These are phyloP conservation scores for Limnephilus auricula DNA, from an alignment of 2,888 invertebrate genomes.

Conservation along the genomic window DNA sequence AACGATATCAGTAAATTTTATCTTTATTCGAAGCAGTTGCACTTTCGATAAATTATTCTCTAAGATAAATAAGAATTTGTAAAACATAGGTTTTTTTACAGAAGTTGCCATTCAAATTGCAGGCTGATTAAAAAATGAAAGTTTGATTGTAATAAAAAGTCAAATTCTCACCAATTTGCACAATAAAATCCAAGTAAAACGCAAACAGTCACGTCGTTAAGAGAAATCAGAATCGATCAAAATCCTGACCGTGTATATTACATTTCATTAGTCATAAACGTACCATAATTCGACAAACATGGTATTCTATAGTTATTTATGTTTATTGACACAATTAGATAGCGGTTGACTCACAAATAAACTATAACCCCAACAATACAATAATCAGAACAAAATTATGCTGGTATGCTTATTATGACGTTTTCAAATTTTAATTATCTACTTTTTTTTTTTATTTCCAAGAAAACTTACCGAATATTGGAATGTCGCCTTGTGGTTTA, in stretches of 20 bases:
- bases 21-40: no score
- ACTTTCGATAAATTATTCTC: no score
- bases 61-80: no score
- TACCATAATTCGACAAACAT: neutral
- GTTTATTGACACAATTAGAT: slow-evolving; percentile 46
- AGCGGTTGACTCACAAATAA: slow-evolving; percentile 34
- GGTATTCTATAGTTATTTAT: neutral
- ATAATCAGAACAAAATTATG: neutral
- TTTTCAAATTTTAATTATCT: neutral
- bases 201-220: neutral
- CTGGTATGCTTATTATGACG: neutral
- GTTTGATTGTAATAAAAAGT: neutral
- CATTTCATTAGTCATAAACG: slow-evolving; percentile 13
- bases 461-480: neutral
- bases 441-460: neutral
- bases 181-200: neutral
- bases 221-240: neutral
- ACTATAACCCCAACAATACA: slow-evolving; percentile 12
- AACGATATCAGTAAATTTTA: no score
- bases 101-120: no score
- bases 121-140: neutral
- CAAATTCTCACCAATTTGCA: neutral
- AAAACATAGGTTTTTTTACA: no score
- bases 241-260: neutral
- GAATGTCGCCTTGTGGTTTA: neutral